Evolutionary conservation across 2,888 invertebrate genomes (phyloP).

Genomic region (Lagria hirta): DNA sequence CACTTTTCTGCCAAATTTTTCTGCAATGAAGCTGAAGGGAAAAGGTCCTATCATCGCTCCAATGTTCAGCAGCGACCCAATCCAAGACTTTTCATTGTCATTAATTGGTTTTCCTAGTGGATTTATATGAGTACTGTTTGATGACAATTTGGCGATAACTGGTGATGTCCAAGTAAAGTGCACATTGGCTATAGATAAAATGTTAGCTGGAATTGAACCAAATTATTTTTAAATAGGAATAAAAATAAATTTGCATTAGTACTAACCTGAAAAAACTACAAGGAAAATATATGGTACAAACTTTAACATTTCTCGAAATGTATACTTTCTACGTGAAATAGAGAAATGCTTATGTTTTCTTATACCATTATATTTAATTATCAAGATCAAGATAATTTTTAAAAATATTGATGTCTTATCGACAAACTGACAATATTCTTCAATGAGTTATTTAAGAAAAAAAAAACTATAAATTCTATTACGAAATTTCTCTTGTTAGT

Average conservation of each 20-base stretch:
- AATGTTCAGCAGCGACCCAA: constrained; percentile 30
- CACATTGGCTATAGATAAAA: constrained; percentile 17
- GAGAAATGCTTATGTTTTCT: background rate
- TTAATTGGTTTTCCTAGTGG: constrained; percentile 13
- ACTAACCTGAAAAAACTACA: constrained; percentile 13
- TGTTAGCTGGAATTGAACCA: constrained; percentile 10
- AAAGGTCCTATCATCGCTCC: constrained; percentile 13
- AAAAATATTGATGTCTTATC: background rate
- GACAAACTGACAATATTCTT: too few relatives aligned
- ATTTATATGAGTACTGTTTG: constrained; percentile 9
- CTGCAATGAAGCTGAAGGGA: constrained; percentile 9
- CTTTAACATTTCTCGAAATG: constrained; percentile 4
- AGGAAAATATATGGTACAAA: constrained; percentile 5
- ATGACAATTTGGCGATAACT: constrained; percentile 20
- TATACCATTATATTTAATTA: background rate
- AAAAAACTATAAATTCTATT: too few relatives aligned
- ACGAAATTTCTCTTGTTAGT: too few relatives aligned
- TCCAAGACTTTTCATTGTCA: constrained; percentile 20
- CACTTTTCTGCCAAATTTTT: constrained; percentile 10
- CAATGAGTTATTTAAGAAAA: too few relatives aligned
- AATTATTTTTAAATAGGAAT: background rate
- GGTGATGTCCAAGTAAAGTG: constrained; percentile 24
- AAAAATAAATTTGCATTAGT: background rate
- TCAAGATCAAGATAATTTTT: background rate
- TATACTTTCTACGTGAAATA: background rate